Evolutionary conservation across 2,888 invertebrate species (phyloP).

Genomic region (Dyspetes luteomarginatus): DNA sequence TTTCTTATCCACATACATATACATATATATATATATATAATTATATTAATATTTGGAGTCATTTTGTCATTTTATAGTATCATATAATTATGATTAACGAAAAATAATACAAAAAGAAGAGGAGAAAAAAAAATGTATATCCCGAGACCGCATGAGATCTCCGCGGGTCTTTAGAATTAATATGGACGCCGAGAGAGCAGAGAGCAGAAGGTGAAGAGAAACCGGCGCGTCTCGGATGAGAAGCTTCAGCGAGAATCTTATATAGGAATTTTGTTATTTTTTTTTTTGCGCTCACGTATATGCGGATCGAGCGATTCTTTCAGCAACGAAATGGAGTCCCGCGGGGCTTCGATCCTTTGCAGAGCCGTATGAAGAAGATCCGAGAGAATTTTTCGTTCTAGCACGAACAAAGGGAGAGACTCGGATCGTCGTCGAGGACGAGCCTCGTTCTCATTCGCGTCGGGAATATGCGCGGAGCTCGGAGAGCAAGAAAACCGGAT

Average conservation of each 20-base stretch:
- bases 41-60: too few relatives aligned
- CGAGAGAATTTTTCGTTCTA: conserved; percentile 17
- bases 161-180: conserved; percentile 62
- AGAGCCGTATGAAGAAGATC: conserved; percentile 40
- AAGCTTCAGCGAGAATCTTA: conserved; percentile 32
- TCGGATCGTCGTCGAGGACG: conserved; percentile 20
- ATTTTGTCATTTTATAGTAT: conserved; percentile 13
- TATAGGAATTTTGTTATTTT: conserved; percentile 45
- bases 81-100: conserved; percentile 48
- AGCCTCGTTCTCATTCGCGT: conserved; percentile 29
- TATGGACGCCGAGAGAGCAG: conserved; percentile 61
- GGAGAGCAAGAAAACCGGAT: conserved; percentile 58
- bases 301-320: conserved; percentile 64
- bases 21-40: too few relatives aligned
- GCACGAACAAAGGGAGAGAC: conserved; percentile 50
- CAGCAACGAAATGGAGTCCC: conserved; percentile 55
- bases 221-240: conserved; percentile 37
- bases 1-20: too few relatives aligned
- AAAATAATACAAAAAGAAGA: conserved; percentile 40
- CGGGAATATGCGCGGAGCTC: conserved; percentile 28
- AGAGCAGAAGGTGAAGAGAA: conserved; percentile 31
- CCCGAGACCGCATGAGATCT: conserved; percentile 36
- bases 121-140: conserved; percentile 34
- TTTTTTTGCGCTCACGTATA: conserved; percentile 50
- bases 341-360: conserved; percentile 56